Evolutionary conservation across 2,888 invertebrate genomes (phyloP).

Genomic region (Erannis defoliaria): DNA sequence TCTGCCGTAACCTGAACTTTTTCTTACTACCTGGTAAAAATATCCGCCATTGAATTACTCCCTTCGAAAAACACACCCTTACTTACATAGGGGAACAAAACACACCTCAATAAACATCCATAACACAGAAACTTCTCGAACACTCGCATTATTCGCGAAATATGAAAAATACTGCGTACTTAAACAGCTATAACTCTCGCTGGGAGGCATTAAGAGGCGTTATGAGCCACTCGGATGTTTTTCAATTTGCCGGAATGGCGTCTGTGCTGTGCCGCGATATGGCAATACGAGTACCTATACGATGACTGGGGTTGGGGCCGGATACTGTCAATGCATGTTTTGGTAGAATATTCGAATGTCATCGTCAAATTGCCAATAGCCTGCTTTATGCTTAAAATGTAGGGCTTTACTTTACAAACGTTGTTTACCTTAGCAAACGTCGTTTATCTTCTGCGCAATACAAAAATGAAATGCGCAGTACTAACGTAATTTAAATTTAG

Average conservation of each 20-base stretch:
- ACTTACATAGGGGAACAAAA: conserved; percentile 44
- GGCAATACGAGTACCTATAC: conserved; percentile 56
- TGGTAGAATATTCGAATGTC: conserved; percentile 6
- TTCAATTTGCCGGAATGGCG: conserved; percentile 82
- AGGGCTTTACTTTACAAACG: too few species aligned
- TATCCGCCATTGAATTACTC: conserved; percentile 11
- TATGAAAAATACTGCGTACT: conserved; percentile 78
- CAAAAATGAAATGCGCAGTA: too few species aligned
- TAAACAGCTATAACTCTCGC: conserved; percentile 74
- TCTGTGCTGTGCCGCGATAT: conserved; percentile 64
- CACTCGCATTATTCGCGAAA: conserved; percentile 74
- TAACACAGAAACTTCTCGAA: conserved; percentile 55
- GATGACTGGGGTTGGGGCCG: conserved; percentile 42
- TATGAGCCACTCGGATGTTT: conserved; percentile 80
- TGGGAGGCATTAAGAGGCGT: conserved; percentile 78
- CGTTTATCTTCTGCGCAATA: too few species aligned
- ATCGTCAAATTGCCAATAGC: not conserved
- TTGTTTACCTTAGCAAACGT: too few species aligned
- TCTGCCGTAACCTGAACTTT: too few species aligned
- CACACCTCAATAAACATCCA: conserved; percentile 42
- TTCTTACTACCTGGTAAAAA: not conserved
- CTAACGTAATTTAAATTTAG: too few species aligned
- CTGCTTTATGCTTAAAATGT: not conserved
- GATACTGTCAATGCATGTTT: conserved; percentile 34
- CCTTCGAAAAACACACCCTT: conserved; percentile 25